Conservation (phyloP, 2,888 invertebrate species). For the Rutpela maculata region DNA sequence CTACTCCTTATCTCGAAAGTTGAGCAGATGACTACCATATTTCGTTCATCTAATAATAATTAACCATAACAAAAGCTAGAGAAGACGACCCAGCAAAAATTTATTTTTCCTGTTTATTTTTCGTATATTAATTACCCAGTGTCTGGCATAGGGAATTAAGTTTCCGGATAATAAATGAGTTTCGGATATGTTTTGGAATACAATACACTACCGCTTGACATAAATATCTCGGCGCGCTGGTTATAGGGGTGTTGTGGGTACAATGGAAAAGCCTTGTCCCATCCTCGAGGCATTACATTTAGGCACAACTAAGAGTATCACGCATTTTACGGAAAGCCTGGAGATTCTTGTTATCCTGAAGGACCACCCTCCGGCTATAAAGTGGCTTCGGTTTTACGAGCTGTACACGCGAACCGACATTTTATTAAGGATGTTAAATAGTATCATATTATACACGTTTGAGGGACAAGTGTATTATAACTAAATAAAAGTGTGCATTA, state of each 20-base stretch:
- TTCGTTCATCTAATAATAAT: neutral
- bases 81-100: neutral
- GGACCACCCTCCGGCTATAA: neutral
- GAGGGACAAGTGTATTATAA: neutral
- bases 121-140: neutral
- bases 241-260: constrained; percentile 50
- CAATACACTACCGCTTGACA: constrained; percentile 53
- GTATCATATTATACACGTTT: neutral
- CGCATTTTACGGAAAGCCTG: constrained; percentile 22
- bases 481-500: too few relatives aligned
- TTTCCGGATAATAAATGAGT: constrained; percentile 19
- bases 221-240: constrained; percentile 52
- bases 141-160: constrained; percentile 2
- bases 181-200: constrained; percentile 13
- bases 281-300: constrained; percentile 40
- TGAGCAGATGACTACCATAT: too few relatives aligned
- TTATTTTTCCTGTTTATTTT: neutral
- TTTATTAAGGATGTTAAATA: constrained; percentile 1
- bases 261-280: constrained; percentile 48
- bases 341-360: constrained; percentile 24
- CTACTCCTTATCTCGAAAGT: too few relatives aligned
- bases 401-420: neutral
- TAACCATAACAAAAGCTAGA: neutral
- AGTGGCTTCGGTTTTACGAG: constrained; percentile 14
- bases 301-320: constrained; percentile 35